Evolutionary conservation across 2,888 invertebrate species (phyloP).

Genomic region (Agonopterix heracliana): DNA sequence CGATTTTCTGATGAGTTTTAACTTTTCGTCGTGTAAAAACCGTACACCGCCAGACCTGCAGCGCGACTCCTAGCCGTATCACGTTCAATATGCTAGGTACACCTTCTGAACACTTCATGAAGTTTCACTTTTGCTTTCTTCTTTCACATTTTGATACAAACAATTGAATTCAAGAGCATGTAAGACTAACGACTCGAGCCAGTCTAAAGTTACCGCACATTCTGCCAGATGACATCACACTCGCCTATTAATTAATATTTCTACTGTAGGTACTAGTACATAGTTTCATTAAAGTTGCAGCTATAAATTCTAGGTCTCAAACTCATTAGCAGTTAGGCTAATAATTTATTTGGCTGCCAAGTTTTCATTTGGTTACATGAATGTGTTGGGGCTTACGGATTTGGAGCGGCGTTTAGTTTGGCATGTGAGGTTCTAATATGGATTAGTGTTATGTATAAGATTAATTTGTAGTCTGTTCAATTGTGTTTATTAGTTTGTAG

Average conservation of each 20-base stretch:
- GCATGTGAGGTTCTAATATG: slow-evolving; percentile 33
- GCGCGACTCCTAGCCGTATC: no score
- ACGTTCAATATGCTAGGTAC: no score
- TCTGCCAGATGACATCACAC: neutral
- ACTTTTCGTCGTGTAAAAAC: no score
- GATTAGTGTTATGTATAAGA: slow-evolving; percentile 39
- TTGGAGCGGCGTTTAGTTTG: slow-evolving; percentile 11
- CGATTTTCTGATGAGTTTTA: no score
- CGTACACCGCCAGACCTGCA: no score
- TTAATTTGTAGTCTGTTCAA: neutral
- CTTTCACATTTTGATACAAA: no score
- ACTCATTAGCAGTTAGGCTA: slow-evolving; percentile 15
- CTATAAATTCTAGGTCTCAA: slow-evolving; percentile 16
- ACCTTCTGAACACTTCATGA: no score
- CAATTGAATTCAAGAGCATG: no score
- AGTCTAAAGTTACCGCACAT: neutral
- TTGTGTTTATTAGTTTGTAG: neutral
- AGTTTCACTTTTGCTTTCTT: no score
- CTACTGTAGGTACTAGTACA: slow-evolving; percentile 3
- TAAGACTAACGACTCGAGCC: neutral
- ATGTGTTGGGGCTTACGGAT: neutral
- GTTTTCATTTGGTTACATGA: slow-evolving; percentile 2
- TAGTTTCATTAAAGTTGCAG: slow-evolving; percentile 15
- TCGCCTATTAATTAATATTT: slow-evolving; percentile 1
- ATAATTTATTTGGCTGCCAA: slow-evolving; percentile 11